Evolutionary conservation across 1,140 invertebrate species (phyloP).

Genomic region (Drosophila pruinosa): DNA sequence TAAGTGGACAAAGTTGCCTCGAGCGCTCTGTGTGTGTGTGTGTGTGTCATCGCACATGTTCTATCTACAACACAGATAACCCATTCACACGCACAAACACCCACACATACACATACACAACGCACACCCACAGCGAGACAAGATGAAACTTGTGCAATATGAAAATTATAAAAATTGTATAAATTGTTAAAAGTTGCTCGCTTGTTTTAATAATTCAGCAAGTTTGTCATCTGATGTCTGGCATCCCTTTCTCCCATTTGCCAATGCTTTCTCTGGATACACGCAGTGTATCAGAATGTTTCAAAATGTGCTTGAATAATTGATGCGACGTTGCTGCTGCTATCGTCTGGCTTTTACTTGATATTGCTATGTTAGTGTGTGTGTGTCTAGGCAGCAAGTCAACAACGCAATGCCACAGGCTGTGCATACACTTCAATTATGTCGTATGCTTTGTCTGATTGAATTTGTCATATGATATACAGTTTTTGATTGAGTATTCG

Average conservation of each 20-base stretch:
- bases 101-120: neutral
- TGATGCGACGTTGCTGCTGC: slow-evolving; percentile 46
- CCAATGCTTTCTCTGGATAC: too few relatives aligned
- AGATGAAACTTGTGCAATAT: slow-evolving; percentile 38
- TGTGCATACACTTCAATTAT: slow-evolving; percentile 65
- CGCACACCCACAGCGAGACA: neutral
- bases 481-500: slow-evolving; percentile 75
- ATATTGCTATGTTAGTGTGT: slow-evolving; percentile 18
- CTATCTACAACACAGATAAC: slow-evolving; percentile 56
- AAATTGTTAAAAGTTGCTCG: slow-evolving; percentile 24
- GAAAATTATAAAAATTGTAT: slow-evolving; percentile 28
- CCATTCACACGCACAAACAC: slow-evolving; percentile 23
- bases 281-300: slow-evolving; percentile 47
- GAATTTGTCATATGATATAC: slow-evolving; percentile 77
- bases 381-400: slow-evolving; percentile 46
- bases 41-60: slow-evolving; percentile 43
- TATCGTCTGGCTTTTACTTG: slow-evolving; percentile 50
- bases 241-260: neutral
- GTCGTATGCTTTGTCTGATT: slow-evolving; percentile 72
- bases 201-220: slow-evolving; percentile 68
- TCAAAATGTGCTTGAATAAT: slow-evolving; percentile 76
- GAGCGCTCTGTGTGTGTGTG: neutral
- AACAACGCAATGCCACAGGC: slow-evolving; percentile 29
- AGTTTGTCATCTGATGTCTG: slow-evolving; percentile 42
- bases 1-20: slow-evolving; percentile 46